Percentiles rank a stretch among this genome's conserved stretches.
phyloP scores from a whole-genome alignment of 2,797 vertebrate genomes.

The Etheostoma nigrum region DNA sequence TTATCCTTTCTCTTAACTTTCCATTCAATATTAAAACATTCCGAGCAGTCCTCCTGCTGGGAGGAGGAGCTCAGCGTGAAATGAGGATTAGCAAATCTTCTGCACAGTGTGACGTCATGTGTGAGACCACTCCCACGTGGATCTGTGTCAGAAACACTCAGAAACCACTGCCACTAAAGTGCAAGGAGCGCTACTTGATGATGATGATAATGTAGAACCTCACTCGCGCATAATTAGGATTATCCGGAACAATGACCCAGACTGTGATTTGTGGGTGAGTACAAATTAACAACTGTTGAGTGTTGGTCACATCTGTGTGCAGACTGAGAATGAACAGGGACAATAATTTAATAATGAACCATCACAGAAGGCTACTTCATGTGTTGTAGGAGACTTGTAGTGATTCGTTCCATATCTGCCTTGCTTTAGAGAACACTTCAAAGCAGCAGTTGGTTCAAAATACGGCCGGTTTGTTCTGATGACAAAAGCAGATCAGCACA shows the following conservation, averaged over 20 bases:
- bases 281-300: slow-evolving; percentile 59
- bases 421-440: slow-evolving; percentile 1
- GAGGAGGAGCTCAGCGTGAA: slow-evolving; percentile 64
- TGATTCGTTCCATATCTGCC: slow-evolving; percentile 37
- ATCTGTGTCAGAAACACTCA: slow-evolving; percentile 70
- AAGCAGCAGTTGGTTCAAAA: slow-evolving; percentile 30
- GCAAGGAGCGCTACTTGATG: slow-evolving; percentile 60
- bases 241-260: slow-evolving; percentile 71
- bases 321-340: slow-evolving; percentile 41
- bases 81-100: slow-evolving; percentile 62
- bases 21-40: slow-evolving; percentile 28
- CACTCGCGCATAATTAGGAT: slow-evolving; percentile 72
- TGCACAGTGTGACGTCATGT: slow-evolving; percentile 61
- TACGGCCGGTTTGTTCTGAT: slow-evolving; percentile 30
- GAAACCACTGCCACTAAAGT: slow-evolving; percentile 66
- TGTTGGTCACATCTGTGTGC: slow-evolving; percentile 49
- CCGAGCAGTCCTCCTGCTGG: slow-evolving; percentile 21
- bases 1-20: slow-evolving; percentile 47
- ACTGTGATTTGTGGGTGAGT: slow-evolving; percentile 75
- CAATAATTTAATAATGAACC: slow-evolving; percentile 58
- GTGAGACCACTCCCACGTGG: slow-evolving; percentile 69
- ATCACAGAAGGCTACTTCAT: slow-evolving; percentile 25
- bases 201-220: slow-evolving; percentile 62
- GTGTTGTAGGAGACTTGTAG: slow-evolving; percentile 28
- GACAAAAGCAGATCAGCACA: slow-evolving; percentile 26